phyloP scores from a whole-genome alignment of 1,140 invertebrate genomes.

The Atopsyche davidsoni region DNA sequence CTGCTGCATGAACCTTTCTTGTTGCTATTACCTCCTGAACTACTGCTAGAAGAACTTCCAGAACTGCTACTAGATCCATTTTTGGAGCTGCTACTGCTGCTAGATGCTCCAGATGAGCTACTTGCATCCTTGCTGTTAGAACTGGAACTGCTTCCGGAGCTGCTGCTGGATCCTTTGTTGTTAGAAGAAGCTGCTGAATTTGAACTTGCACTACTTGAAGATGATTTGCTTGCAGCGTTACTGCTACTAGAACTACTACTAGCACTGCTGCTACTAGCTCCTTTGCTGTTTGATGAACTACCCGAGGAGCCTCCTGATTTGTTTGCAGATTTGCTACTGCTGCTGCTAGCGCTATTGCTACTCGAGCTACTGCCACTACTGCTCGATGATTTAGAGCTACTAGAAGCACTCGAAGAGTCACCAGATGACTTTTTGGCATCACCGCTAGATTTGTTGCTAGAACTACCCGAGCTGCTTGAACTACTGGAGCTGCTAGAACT shows the following conservation, averaged over 20 bases:
- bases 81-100: neutral
- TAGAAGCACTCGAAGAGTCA: too few species aligned
- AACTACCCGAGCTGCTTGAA: neutral
- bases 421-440: too few species aligned
- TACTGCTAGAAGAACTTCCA: too few species aligned
- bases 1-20: neutral
- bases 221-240: too few species aligned
- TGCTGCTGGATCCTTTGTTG: neutral
- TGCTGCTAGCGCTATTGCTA: too few species aligned
- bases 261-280: neutral
- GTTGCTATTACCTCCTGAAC: too few species aligned
- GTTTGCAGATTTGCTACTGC: too few species aligned
- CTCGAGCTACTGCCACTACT: too few species aligned
- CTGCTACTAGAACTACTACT: neutral
- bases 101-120: neutral
- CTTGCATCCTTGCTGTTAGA: too few species aligned
- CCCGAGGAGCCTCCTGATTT: too few species aligned
- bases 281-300: too few species aligned
- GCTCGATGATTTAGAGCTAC: too few species aligned
- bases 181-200: neutral
- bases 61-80: neutral
- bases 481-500: neutral
- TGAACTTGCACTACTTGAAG: neutral
- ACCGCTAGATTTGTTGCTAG: neutral
- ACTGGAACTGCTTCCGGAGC: neutral